phyloP scores from a whole-genome alignment of 2,797 vertebrate genomes.

The Crocidura indochinensis region DNA sequence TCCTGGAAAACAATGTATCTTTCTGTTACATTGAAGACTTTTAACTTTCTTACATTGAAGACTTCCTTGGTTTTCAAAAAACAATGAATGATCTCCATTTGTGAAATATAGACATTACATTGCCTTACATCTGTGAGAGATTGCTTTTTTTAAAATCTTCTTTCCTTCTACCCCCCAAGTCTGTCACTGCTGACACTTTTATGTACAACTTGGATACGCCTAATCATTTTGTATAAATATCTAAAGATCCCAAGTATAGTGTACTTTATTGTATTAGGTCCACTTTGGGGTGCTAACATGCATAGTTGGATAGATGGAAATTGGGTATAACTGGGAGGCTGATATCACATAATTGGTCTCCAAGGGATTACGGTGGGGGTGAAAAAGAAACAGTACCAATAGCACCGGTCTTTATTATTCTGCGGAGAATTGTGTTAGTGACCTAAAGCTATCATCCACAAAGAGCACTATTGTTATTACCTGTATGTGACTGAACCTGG shows the following conservation, averaged over 20 bases:
- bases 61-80: slow-evolving; percentile 28
- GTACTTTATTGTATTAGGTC: slow-evolving; percentile 57
- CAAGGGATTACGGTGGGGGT: slow-evolving; percentile 70
- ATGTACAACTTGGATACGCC: background rate
- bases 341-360: slow-evolving; percentile 75
- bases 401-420: slow-evolving; percentile 63
- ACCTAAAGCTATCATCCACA: slow-evolving; percentile 62
- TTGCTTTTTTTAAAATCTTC: background rate
- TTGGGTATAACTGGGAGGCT: slow-evolving; percentile 65
- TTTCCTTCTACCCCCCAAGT: background rate
- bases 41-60: too few species aligned
- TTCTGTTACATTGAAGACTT: too few species aligned
- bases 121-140: background rate
- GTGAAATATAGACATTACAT: background rate
- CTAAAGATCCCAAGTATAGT: slow-evolving; percentile 49
- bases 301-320: slow-evolving; percentile 69
- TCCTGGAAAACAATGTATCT: slow-evolving; percentile 22
- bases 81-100: background rate
- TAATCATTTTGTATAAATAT: slow-evolving; percentile 63
- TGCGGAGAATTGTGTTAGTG: slow-evolving; percentile 41
- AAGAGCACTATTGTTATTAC: slow-evolving; percentile 55
- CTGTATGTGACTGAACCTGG: slow-evolving; percentile 32
- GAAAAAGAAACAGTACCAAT: slow-evolving; percentile 45
- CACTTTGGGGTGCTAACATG: slow-evolving; percentile 69
- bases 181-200: background rate